Percentiles rank a stretch among this genome's conserved stretches.
These are phyloP conservation scores for Agonopterix subpropinquella DNA, from an alignment of 2,888 invertebrate species.

Conservation along the genomic window DNA sequence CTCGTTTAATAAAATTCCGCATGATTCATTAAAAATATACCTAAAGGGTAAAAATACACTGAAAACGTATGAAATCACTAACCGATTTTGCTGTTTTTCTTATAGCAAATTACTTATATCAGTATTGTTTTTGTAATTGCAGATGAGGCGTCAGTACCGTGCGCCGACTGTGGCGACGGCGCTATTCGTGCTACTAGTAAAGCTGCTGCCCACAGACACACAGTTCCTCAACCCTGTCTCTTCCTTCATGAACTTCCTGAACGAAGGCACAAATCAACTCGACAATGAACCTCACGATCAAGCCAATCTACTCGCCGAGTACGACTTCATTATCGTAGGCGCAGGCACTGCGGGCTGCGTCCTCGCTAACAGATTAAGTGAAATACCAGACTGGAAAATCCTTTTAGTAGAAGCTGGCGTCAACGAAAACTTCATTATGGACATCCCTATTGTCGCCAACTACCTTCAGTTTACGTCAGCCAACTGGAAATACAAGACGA, in stretches of 20 bases:
- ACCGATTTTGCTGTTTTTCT: too few relatives aligned
- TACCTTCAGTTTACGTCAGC: slow-evolving; percentile 82
- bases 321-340: slow-evolving; percentile 87
- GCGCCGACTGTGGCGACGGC: slow-evolving; percentile 31
- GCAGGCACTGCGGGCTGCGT: slow-evolving; percentile 89
- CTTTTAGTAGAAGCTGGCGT: slow-evolving; percentile 84
- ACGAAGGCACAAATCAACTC: slow-evolving; percentile 69
- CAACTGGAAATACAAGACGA: slow-evolving; percentile 89
- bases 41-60: too few relatives aligned
- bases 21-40: too few relatives aligned
- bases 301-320: slow-evolving; percentile 68
- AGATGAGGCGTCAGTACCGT: slow-evolving; percentile 50
- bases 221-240: slow-evolving; percentile 52
- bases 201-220: slow-evolving; percentile 36
- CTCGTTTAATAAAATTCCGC: too few relatives aligned
- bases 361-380: slow-evolving; percentile 82
- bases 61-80: too few relatives aligned
- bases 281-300: slow-evolving; percentile 74
- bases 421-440: slow-evolving; percentile 83
- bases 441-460: slow-evolving; percentile 83
- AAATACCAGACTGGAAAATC: slow-evolving; percentile 80
- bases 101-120: too few relatives aligned
- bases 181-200: slow-evolving; percentile 35
- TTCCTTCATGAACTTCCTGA: slow-evolving; percentile 70
- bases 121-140: slow-evolving; percentile 26